Evolutionary conservation across 2,888 invertebrate species (phyloP).

Genomic region (Toxonevra muliebris): DNA sequence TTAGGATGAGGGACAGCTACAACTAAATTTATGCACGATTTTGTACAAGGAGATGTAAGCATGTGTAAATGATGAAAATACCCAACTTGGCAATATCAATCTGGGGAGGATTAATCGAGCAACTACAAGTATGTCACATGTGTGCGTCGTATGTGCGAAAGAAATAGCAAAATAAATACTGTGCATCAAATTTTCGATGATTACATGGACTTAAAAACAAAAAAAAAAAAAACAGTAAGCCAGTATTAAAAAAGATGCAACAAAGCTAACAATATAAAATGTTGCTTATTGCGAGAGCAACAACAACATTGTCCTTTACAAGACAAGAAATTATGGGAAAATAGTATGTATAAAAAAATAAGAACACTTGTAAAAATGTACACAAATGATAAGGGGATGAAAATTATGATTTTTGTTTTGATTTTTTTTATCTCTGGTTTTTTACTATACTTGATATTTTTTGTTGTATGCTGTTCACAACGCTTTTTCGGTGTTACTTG

Average conservation of each 20-base stretch:
- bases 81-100: too few species aligned
- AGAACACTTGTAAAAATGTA: background rate
- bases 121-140: slow-evolving; percentile 19
- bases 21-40: too few species aligned
- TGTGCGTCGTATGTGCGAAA: slow-evolving; percentile 23
- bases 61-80: too few species aligned
- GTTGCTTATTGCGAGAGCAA: slow-evolving; percentile 25
- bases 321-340: slow-evolving; percentile 27
- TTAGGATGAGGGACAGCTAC: too few species aligned
- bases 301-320: slow-evolving; percentile 23
- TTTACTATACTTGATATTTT: slow-evolving; percentile 39
- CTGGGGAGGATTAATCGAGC: too few species aligned
- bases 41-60: too few species aligned
- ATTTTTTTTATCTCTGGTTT: background rate
- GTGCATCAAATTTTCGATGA: slow-evolving; percentile 36
- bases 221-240: slow-evolving; percentile 18
- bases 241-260: slow-evolving; percentile 15
- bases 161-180: slow-evolving; percentile 15
- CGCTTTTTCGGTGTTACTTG: too few species aligned
- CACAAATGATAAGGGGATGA: slow-evolving; percentile 15
- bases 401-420: slow-evolving; percentile 18
- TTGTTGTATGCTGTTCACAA: slow-evolving; percentile 16
- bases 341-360: too few species aligned
- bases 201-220: slow-evolving; percentile 37
- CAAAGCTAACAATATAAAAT: background rate